Evolutionary conservation across 1,140 invertebrate species (phyloP), one percentile per base, ranked within the genome.

Genomic region (Eumaeus atala): DNA sequence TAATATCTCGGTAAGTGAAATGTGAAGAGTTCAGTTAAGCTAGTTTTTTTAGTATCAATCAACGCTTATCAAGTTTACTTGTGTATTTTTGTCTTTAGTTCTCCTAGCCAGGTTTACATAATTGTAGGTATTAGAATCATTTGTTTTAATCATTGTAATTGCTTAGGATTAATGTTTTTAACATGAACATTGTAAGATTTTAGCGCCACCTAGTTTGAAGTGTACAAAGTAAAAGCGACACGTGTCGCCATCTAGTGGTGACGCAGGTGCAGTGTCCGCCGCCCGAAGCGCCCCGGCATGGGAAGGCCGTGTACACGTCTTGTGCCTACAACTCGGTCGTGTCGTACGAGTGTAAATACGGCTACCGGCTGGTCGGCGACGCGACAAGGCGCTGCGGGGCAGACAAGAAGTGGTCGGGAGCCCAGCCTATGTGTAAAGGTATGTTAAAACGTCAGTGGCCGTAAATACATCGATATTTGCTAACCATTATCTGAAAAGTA

Each of bases 321-420:
- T 92, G 94, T 63, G 94, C 95, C 1, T 99, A 97, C 90, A 97
- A 97, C 76, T 95, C 96, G 0, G 92, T 96, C 51, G 95, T 98
- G 4, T 93, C 93, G 38, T 98, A 98, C 84, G 95, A 97, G 70
- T 99, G 97, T 87, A 94, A 95, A 66, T 95, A 95, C 73, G 96
- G 96, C 0, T 98, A 94, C 83, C 92, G 93, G 28, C 89, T 99
- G n/a, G 90, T 95, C 1, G 97, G 97, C 0, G 93, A 95, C 56
- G 89, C 90, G 3, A 97, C 95, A 6, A 90, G 97, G 72, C 90
- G 94, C 42, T 99, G 97, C 84, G 93, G 94, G 2, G 93, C 96
- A 2, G 95, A 98, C 83, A 94, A 94, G 75, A 93, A 94, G 76
- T 99, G 97, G 97, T 93, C 94, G 11, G 97, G 95, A 33, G 89